These are phyloP conservation scores for Argyra leucocephala DNA, from an alignment of 2,888 invertebrate species.

Conservation along the genomic window DNA sequence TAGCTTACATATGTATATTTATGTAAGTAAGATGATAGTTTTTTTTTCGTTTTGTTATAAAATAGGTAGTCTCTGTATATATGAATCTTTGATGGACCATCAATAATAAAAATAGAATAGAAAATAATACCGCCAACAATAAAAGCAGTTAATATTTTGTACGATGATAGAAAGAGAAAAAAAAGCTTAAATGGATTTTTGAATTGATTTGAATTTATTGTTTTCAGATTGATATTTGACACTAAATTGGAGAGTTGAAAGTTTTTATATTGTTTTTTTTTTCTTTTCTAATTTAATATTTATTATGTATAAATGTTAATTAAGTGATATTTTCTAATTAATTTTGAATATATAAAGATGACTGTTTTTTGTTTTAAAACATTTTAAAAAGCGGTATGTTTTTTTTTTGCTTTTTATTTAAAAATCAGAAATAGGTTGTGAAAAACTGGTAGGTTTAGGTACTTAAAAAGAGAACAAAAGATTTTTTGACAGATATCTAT, in stretches of 20 bases:
- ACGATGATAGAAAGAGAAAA: background rate
- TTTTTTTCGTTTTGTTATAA: no score
- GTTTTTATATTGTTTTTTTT: background rate
- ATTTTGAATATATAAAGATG: background rate
- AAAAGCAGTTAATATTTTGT: background rate
- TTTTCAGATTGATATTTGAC: constrained; percentile 3
- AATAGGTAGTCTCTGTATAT: no score
- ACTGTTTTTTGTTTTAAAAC: background rate
- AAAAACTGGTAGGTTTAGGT: constrained; percentile 6
- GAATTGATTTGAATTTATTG: constrained; percentile 6
- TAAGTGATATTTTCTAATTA: constrained; percentile 6
- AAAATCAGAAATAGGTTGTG: background rate
- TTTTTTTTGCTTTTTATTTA: background rate
- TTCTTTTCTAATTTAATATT: background rate
- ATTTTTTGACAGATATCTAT: constrained; percentile 6
- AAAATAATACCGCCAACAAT: no score
- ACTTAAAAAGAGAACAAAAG: constrained; percentile 6
- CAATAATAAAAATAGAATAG: no score
- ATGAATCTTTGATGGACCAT: background rate
- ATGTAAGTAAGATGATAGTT: no score
- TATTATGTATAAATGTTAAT: constrained; percentile 6
- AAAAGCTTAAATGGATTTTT: background rate
- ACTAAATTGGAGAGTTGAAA: background rate
- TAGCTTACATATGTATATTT: no score
- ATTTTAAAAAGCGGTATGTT: background rate